These are phyloP conservation scores for Mystacides longicornis DNA, from an alignment of 2,888 invertebrate genomes.

Conservation along the genomic window DNA sequence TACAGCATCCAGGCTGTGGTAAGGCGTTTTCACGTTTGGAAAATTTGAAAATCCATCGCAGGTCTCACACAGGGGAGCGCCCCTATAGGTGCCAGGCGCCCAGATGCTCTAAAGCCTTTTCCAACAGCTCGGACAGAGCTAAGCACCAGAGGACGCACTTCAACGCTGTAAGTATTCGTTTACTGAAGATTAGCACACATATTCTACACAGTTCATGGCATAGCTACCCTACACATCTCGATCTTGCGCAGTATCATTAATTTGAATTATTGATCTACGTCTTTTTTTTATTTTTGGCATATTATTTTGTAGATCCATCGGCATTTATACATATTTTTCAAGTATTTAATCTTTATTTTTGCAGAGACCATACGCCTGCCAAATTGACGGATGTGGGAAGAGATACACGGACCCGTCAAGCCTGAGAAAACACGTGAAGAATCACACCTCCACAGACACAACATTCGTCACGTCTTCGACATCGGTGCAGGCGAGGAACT, in stretches of 20 bases:
- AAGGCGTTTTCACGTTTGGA: constrained; percentile 96
- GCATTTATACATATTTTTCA: not conserved
- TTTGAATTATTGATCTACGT: too few relatives aligned
- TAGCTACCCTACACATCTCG: too few relatives aligned
- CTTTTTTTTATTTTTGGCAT: too few relatives aligned
- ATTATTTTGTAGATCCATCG: too few relatives aligned
- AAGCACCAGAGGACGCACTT: constrained; percentile 99
- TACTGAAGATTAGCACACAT: not conserved
- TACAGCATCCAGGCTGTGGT: constrained; percentile 84
- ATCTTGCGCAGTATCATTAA: too few relatives aligned
- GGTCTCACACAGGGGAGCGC: constrained; percentile 93
- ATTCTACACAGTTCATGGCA: too few relatives aligned
- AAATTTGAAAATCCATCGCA: constrained; percentile 94
- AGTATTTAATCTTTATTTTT: not conserved
- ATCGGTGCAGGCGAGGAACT: constrained; percentile 28
- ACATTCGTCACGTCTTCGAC: constrained; percentile 23
- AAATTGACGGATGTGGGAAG: constrained; percentile 78
- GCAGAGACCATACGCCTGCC: constrained; percentile 90
- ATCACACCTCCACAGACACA: constrained; percentile 43
- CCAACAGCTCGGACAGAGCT: constrained; percentile 96
- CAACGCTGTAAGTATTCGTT: constrained; percentile 72
- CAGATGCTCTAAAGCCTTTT: constrained; percentile 92
- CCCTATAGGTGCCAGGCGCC: constrained; percentile 92
- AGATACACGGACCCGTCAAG: constrained; percentile 93
- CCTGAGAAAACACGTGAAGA: constrained; percentile 86